Base-by-base conservation (phyloP, 2,113 vertebrate genomes). In the Genyomyrus donnyi region DNA sequence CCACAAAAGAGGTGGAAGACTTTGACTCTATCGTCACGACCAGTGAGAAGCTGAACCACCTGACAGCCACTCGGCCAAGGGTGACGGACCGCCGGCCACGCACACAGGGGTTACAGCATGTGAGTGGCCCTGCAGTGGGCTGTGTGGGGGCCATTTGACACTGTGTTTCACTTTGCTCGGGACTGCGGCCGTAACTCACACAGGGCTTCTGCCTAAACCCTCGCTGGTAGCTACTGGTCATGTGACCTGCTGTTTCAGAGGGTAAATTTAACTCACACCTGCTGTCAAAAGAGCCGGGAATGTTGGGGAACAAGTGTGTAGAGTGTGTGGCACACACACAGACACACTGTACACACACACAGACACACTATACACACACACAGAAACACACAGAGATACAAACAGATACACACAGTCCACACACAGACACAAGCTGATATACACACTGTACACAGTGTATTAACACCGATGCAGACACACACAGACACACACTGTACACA, bases 21-120 rank as follows among this genome's bases (percentile, higher is more conserved):
- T 97, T 99, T 95, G 97, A 99, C 92, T 97, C 95, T 1, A 95
- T 99, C 91, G 95, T 99, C 17, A 93, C 96, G 35, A 95, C 97
- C 85, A 94, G 97, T 91, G 98, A 99, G 95, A 99, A 98, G 93
- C 96, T 99, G 92, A 98, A 95, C 94, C 98, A 99, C 92, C 98
- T 97, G 48, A 99, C 98, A 21, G 97, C 96, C 90, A 97, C 96
- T 62, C 95, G 98, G 94, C 98, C 98, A 53, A 96, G 98, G 94
- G 97, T 98, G 92, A 97, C 95, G 0, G 98, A 98, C 93, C 97
- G 98, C 91, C 96, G 98, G 90, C 98, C 98, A 87, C 98, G 97
- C 3, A 99, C 98, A 2, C 98, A 99, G 95, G 96, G 97, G 91
- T 94, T 98, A 94, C 96, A 96, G 1, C 94, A 97, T 88, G 98